Percentiles rank a stretch among this genome's conserved stretches.
phyloP scores from a whole-genome alignment of 2,888 invertebrate genomes.

The Polietes domitor region DNA sequence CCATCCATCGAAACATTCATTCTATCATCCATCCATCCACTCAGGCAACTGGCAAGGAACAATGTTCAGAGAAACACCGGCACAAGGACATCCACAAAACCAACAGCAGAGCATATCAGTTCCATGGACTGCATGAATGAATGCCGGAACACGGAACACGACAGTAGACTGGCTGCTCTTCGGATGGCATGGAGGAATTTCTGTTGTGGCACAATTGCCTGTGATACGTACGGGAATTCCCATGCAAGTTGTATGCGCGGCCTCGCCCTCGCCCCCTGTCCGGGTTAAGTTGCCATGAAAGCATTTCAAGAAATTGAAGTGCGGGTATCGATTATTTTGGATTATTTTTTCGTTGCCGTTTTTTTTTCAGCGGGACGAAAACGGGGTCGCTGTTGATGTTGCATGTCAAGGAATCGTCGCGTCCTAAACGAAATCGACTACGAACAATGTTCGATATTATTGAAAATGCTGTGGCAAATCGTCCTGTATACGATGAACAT shows the following conservation, averaged over 20 bases:
- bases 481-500: neutral
- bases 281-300: conserved; percentile 36
- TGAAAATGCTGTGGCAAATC: conserved; percentile 15
- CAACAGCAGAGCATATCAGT: neutral
- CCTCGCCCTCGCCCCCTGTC: too few relatives aligned
- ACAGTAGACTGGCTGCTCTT: neutral
- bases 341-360: neutral
- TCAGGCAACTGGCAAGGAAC: neutral
- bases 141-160: neutral
- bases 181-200: conserved; percentile 22
- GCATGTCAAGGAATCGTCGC: conserved; percentile 18
- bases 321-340: conserved; percentile 23
- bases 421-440: conserved; percentile 30
- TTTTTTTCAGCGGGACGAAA: neutral
- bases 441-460: neutral
- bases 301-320: conserved; percentile 36
- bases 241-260: conserved; percentile 18
- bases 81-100: neutral
- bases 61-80: conserved; percentile 6
- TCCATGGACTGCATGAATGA: conserved; percentile 3
- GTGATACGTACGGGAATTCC: conserved; percentile 14
- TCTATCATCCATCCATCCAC: conserved; percentile 11
- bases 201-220: conserved; percentile 12
- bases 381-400: conserved; percentile 10
- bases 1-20: conserved; percentile 1